Evolutionary conservation across 1,140 invertebrate species (phyloP).

Genomic region (Papilio polytes): DNA sequence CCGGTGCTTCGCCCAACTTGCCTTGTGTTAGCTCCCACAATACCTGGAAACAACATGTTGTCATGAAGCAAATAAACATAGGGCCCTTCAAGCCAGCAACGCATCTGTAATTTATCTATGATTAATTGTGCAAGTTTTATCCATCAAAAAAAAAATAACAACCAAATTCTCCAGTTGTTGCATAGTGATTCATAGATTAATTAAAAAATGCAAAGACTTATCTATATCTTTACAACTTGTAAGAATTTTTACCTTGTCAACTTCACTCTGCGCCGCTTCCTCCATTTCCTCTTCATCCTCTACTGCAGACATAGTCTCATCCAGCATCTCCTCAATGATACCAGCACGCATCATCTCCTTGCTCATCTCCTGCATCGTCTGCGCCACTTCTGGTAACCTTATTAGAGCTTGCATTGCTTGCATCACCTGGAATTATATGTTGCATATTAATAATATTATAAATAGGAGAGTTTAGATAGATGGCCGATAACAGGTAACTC

Average conservation of each 20-base stretch:
- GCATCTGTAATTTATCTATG: no score
- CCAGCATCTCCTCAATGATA: constrained; percentile 99
- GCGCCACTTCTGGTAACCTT: constrained; percentile 95
- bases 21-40: constrained; percentile 98
- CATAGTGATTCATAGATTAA: no score
- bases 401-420: constrained; percentile 97
- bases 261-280: constrained; percentile 96
- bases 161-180: no score
- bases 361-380: constrained; percentile 98
- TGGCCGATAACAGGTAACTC: no score
- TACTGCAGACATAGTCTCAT: constrained; percentile 97
- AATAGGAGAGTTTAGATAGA: no score
- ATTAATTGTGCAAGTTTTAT: no score
- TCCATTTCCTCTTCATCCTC: constrained; percentile 96
- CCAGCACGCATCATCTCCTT: constrained; percentile 99
- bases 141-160: no score
- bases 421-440: constrained; percentile 87
- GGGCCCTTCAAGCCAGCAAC: no score
- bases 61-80: no score
- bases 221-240: not conserved
- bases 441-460: not conserved
- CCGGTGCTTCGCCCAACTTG: constrained; percentile 94
- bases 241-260: constrained; percentile 90
- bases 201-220: no score
- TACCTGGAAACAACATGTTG: constrained; percentile 83